Evolutionary conservation across 2,888 invertebrate genomes (phyloP).

Genomic region (Callinectes sapidus): DNA sequence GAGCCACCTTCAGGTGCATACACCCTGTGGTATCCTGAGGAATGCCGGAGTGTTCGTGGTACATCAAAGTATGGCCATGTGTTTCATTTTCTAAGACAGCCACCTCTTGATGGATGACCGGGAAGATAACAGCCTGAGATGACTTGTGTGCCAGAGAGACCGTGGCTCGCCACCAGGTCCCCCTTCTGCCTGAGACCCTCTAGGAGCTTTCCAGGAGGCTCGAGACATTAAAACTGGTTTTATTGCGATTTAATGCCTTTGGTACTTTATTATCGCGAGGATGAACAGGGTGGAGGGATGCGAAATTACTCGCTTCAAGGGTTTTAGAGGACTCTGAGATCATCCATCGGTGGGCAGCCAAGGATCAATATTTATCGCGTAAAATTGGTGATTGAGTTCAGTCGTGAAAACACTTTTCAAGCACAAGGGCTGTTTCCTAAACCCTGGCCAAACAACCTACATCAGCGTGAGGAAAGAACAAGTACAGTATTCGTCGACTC

Average conservation of each 20-base stretch:
- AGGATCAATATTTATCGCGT: conserved; percentile 45
- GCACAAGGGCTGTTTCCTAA: conserved; percentile 13
- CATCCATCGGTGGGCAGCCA: conserved; percentile 47
- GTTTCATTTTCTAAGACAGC: conserved; percentile 67
- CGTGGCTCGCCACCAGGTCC: conserved; percentile 34
- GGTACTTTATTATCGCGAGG: conserved; percentile 56
- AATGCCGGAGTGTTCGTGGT: conserved; percentile 50
- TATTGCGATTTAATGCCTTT: conserved; percentile 66
- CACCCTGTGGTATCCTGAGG: conserved; percentile 39
- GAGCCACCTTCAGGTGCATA: conserved; percentile 15
- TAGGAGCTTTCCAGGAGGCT: conserved; percentile 63
- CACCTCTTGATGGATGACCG: conserved; percentile 65
- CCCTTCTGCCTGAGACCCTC: conserved; percentile 50
- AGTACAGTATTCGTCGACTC: conserved; percentile 17
- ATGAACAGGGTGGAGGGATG: conserved; percentile 50
- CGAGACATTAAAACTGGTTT: conserved; percentile 64
- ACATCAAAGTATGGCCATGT: conserved; percentile 66
- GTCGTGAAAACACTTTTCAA: conserved; percentile 31
- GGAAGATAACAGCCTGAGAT: conserved; percentile 68
- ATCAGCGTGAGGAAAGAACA: conserved; percentile 9
- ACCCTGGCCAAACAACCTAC: conserved; percentile 16
- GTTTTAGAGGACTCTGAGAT: conserved; percentile 45
- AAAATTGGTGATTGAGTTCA: conserved; percentile 49
- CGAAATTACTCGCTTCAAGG: conserved; percentile 54
- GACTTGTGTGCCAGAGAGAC: conserved; percentile 61